Evolutionary conservation across 1,140 invertebrate genomes (phyloP), one percentile per base, ranked within the genome.

Genomic region (Vanessa atalanta): DNA sequence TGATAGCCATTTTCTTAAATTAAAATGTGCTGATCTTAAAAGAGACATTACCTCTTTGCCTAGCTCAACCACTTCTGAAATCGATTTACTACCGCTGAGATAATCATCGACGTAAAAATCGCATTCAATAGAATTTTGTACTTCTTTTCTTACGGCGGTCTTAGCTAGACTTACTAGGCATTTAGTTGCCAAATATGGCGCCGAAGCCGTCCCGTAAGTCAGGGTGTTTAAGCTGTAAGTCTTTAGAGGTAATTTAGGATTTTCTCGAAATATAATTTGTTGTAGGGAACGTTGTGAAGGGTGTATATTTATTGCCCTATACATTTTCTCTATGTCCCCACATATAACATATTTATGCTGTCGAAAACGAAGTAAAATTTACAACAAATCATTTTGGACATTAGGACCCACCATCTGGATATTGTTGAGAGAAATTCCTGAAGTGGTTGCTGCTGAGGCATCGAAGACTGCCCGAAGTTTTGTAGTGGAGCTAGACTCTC

Each of bases 331-430:
- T 31, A 79, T 61, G n/a, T 84, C 82, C 1, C 31, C 80, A 9
- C 47, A 16, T 15, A 82, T 7, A 2, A 79, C 77, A 70, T 48
- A 78, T 65, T 74, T 82, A 72, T 78, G 67, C 11, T 50, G 12
- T 12, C 82, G 47, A 74, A 83, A 83, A 15, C 78, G 60, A 11
- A 82, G 14, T 15, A 80, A 61, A 50, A 80, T 80, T 2, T 57
- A 66, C 2, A 79, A 63, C 53, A 79, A 73, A 50, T 82, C 79
- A 26, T 63, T 51, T 72, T 79, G 78, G 7, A 79, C 26, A 31
- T 2, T 31, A 31, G 26, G 26, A 31, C 26, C 26, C 26, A 31
- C 26, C 26, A 31, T 31, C 26, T 31, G 26, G 26, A 31, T 31
- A 31, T 31, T 31, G 26, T 31, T 31, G 26, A 61, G 60, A 0